Percentiles rank a stretch among this genome's conserved stretches.
Evolutionary conservation across 2,888 invertebrate species (phyloP).

Genomic region (Calameuta pallipes): DNA sequence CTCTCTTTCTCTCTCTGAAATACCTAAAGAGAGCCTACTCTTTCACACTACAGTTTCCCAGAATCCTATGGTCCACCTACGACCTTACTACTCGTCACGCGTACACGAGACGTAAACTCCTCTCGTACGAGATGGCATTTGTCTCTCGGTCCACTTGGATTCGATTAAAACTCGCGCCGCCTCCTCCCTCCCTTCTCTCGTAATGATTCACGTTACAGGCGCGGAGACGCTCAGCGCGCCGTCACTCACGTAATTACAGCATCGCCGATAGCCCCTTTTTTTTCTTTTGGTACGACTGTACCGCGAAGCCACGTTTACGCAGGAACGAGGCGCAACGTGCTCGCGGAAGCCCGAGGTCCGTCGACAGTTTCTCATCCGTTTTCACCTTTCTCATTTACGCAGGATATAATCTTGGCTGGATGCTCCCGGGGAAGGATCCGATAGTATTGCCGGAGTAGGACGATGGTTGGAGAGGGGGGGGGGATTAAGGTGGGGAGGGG

Average conservation of each 20-base stretch:
- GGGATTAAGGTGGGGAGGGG: not conserved
- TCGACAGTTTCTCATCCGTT: constrained; percentile 21
- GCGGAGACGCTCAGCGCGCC: not conserved
- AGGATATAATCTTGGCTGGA: not conserved
- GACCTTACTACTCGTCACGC: not conserved
- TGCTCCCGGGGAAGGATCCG: not conserved
- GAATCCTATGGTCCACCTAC: not conserved
- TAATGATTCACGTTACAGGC: not conserved
- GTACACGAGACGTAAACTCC: not conserved
- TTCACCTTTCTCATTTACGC: constrained; percentile 7
- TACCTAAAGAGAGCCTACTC: not conserved
- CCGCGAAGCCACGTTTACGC: constrained; percentile 21
- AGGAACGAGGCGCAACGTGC: constrained; percentile 20
- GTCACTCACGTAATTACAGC: not conserved
- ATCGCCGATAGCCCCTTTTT: not conserved
- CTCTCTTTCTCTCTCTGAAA: not conserved
- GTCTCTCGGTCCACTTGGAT: not conserved
- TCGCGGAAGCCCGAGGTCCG: constrained; percentile 15
- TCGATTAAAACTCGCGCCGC: not conserved
- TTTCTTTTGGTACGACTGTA: constrained; percentile 4
- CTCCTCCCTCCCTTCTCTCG: not conserved
- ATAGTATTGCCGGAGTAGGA: not conserved
- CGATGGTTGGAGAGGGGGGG: not conserved
- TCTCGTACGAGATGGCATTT: not conserved
- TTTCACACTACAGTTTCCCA: not conserved